Evolutionary conservation across 2,888 invertebrate species (phyloP).

Genomic region (Lacanobia wlatinum): DNA sequence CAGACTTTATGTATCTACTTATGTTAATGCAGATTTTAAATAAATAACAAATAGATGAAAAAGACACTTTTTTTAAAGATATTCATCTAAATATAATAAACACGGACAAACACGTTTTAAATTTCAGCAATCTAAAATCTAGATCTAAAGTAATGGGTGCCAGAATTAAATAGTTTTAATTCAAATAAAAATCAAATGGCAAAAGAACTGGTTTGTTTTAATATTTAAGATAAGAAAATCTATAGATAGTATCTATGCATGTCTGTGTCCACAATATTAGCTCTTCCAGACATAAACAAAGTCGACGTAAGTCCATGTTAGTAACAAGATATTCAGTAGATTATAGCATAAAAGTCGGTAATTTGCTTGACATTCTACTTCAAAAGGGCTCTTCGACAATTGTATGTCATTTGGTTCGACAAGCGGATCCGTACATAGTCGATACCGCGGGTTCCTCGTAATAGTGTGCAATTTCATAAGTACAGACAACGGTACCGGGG

Average conservation of each 20-base stretch:
- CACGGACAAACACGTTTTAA: background rate
- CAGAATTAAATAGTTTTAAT: slow-evolving; percentile 2
- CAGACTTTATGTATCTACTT: background rate
- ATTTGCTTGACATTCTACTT: slow-evolving; percentile 83
- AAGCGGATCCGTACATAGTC: slow-evolving; percentile 46
- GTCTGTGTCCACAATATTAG: slow-evolving; percentile 2
- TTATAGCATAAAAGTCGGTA: slow-evolving; percentile 74
- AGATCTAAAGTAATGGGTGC: slow-evolving; percentile 6
- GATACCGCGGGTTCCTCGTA: slow-evolving; percentile 62
- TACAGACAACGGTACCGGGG: slow-evolving; percentile 35
- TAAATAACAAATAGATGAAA: background rate
- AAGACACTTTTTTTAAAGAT: background rate
- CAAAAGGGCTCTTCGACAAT: slow-evolving; percentile 79
- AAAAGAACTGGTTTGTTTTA: slow-evolving; percentile 5
- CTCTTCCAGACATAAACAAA: slow-evolving; percentile 23
- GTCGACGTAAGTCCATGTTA: slow-evolving; percentile 29
- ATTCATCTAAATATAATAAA: background rate
- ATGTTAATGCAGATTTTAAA: background rate
- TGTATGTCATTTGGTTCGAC: slow-evolving; percentile 76
- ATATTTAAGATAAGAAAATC: slow-evolving; percentile 15
- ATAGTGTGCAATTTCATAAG: slow-evolving; percentile 72
- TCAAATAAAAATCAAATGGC: slow-evolving; percentile 6
- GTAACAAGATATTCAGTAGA: slow-evolving; percentile 73
- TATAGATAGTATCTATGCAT: slow-evolving; percentile 13
- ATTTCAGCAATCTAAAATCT: background rate